Evolutionary conservation across 2,888 invertebrate species (phyloP).

Genomic region (Theodoxus fluviatilis): DNA sequence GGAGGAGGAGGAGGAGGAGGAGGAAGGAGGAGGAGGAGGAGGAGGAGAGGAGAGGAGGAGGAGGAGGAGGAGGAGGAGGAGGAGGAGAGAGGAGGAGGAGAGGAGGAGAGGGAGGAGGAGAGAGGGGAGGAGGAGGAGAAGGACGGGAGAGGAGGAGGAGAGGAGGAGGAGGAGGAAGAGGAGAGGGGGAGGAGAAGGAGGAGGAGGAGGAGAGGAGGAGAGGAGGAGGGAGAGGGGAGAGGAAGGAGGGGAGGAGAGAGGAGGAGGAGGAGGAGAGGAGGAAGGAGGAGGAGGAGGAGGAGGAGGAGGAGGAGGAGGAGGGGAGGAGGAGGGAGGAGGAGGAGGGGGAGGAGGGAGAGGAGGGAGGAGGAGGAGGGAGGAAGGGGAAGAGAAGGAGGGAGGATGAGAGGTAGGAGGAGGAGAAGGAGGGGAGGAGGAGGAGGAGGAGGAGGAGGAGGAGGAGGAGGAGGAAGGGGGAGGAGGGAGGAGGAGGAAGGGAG

Average conservation of each 20-base stretch:
- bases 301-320: slow-evolving; percentile 4
- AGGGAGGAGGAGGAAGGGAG: slow-evolving; percentile 9
- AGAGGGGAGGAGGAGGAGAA: background rate
- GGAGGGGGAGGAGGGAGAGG: slow-evolving; percentile 3
- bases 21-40: background rate
- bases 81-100: background rate
- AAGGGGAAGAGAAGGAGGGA: background rate
- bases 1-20: background rate
- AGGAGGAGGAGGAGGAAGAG: background rate
- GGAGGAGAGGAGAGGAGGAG: background rate
- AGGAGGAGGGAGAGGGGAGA: background rate
- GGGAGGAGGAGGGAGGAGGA: background rate
- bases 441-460: slow-evolving; percentile 6
- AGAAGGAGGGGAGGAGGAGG: background rate
- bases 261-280: background rate
- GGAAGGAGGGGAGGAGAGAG: background rate
- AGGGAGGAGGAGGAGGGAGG: background rate
- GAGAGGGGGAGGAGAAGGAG: background rate
- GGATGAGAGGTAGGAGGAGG: background rate
- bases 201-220: background rate
- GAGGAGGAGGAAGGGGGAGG: slow-evolving; percentile 3
- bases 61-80: background rate
- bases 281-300: background rate
- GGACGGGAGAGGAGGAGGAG: background rate
- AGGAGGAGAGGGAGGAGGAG: background rate